Evolutionary conservation across 2,113 vertebrate species (phyloP), one percentile per base, ranked within the genome.

Genomic region (Equus quagga): DNA sequence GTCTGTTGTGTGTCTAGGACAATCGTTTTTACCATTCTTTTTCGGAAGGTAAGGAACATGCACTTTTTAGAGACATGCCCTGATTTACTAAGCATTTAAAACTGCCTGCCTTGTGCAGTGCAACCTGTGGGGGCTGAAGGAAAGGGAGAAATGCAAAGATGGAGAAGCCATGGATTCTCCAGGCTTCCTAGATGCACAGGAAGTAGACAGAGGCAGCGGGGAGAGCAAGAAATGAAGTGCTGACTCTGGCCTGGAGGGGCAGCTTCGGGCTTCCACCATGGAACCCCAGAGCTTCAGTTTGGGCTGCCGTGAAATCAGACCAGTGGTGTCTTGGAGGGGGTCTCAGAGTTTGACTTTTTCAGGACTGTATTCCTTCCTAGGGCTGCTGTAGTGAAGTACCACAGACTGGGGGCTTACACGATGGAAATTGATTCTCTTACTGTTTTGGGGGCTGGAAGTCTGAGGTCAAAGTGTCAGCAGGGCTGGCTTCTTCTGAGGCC

Each of bases 231-330:
- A 4, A 4, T 6, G 17, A 56, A 36, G 58, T 6, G 6, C 6
- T 17, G 24, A 5, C 31, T 87, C 58, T 23, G 12, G 31, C 26
- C n/a, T 19, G 58, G 75, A 41, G 19, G n/a, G 14, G 23, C 21
- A 0, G 7, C 24, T 36, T 9, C 36, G 0, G 1, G 11, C 26
- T 18, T 65, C 51, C 78, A 44, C 2, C 1, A 8, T 4, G 49
- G 36, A 36, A 23, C 31, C 60, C 2, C 0, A 58, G 23, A 56
- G 60, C 17, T 15, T n/a, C 46, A 8, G 15, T 28, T 4, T 0
- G 31, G 70, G 31, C 67, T 58, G 87, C 76, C 58, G 31, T 14
- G 3, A 44, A 75, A 19, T 17, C 26, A 11, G 24, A 8, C 19
- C 11, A 0, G 36, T 9, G 24, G 26, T 28, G 28, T 18, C 46